Evolutionary conservation across 2,113 vertebrate genomes (phyloP).

Genomic region (Chunga burmeisteri): DNA sequence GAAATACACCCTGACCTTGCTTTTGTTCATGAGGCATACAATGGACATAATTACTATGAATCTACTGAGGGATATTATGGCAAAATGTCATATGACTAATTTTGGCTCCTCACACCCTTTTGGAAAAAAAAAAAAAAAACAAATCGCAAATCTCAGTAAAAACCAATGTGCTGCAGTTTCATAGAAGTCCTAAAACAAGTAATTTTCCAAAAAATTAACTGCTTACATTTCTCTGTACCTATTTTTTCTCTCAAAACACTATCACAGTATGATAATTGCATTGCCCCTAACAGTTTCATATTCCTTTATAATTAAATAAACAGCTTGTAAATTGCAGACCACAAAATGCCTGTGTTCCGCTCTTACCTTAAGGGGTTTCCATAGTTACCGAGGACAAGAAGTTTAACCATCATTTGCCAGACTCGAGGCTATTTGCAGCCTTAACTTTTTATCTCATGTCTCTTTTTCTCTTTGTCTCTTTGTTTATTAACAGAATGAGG

Average conservation of each 20-base stretch:
- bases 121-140: background rate
- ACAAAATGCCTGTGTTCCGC: conserved; percentile 61
- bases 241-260: conserved; percentile 56
- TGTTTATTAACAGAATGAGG: conserved; percentile 65
- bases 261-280: conserved; percentile 57
- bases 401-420: conserved; percentile 72
- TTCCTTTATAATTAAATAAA: conserved; percentile 78
- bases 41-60: conserved; percentile 55
- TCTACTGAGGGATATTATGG: conserved; percentile 51
- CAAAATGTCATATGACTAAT: conserved; percentile 63
- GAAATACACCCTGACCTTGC: conserved; percentile 74
- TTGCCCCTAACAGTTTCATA: conserved; percentile 66
- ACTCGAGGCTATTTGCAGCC: conserved; percentile 46
- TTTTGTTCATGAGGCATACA: conserved; percentile 64
- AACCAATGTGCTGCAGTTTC: background rate
- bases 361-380: conserved; percentile 81
- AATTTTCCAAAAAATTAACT: conserved; percentile 37
- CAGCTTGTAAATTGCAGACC: conserved; percentile 70
- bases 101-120: conserved; percentile 30
- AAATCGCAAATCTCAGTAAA: conserved; percentile 18
- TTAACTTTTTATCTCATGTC: conserved; percentile 16
- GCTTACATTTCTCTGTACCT: conserved; percentile 28
- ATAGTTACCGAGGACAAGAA: conserved; percentile 81
- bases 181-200: conserved; percentile 36
- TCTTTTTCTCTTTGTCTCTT: background rate